Conservation (phyloP, 2,797 vertebrate species). For the Betta splendens region DNA sequence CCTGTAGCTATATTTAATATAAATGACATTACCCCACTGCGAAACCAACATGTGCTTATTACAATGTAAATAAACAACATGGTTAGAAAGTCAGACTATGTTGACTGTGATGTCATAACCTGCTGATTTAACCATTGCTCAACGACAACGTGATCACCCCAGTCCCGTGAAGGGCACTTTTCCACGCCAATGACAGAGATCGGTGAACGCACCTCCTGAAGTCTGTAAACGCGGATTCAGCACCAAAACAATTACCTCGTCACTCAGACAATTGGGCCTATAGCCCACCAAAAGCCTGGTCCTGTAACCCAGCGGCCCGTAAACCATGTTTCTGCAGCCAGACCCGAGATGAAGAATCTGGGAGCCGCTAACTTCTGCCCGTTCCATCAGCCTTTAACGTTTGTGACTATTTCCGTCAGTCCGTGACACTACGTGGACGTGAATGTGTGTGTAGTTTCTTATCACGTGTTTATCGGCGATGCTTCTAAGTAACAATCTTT, state of each 20-base stretch:
- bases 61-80: background rate
- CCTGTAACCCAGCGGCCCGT: background rate
- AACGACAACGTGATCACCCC: slow-evolving; percentile 24
- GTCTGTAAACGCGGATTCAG: background rate
- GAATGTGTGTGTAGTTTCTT: accelerated
- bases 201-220: background rate
- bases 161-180: background rate
- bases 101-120: background rate
- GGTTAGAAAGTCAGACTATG: background rate
- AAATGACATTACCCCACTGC: too few species aligned
- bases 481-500: background rate
- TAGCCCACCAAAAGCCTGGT: background rate
- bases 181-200: background rate
- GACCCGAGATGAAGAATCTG: background rate
- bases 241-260: background rate
- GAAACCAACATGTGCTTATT: too few species aligned
- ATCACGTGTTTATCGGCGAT: accelerated
- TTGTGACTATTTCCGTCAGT: background rate
- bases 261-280: background rate
- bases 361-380: slow-evolving; percentile 14
- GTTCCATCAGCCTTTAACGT: too few species aligned
- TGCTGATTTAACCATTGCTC: slow-evolving; percentile 16
- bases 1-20: too few species aligned
- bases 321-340: background rate
- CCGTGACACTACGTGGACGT: accelerated